Evolutionary conservation across 1,140 invertebrate genomes (phyloP).

Genomic region (Himalopsyche phryganea): DNA sequence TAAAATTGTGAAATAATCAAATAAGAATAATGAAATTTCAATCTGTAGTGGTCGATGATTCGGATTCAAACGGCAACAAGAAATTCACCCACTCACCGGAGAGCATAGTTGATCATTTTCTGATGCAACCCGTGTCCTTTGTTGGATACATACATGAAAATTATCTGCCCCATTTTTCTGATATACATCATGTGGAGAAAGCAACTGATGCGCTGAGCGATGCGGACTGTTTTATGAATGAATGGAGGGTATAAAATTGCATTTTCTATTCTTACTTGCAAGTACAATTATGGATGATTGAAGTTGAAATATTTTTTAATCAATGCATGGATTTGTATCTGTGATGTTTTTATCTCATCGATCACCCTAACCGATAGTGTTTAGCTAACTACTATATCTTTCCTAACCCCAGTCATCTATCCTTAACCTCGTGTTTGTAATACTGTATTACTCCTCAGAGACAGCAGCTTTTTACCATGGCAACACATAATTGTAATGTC

Average conservation of each 20-base stretch:
- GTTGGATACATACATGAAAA: constrained; percentile 69
- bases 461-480: too few relatives aligned
- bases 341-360: too few relatives aligned
- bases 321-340: not conserved
- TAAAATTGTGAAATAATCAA: too few relatives aligned
- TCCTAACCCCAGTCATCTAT: too few relatives aligned
- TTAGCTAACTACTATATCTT: too few relatives aligned
- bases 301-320: not conserved
- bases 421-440: too few relatives aligned
- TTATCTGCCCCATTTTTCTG: constrained; percentile 66
- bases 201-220: constrained; percentile 60
- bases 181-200: constrained; percentile 53
- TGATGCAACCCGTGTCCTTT: constrained; percentile 60
- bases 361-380: too few relatives aligned
- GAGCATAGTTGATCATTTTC: constrained; percentile 61
- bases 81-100: constrained; percentile 61
- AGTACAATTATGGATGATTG: not conserved
- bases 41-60: constrained; percentile 11
- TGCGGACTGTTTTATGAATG: constrained; percentile 60
- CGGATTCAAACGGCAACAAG: constrained; percentile 24
- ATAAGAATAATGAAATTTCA: too few relatives aligned
- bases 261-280: not conserved
- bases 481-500: too few relatives aligned
- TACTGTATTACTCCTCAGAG: too few relatives aligned
- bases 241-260: constrained; percentile 60